phyloP scores from a whole-genome alignment of 2,888 invertebrate species.

The Tetragonula carbonaria region DNA sequence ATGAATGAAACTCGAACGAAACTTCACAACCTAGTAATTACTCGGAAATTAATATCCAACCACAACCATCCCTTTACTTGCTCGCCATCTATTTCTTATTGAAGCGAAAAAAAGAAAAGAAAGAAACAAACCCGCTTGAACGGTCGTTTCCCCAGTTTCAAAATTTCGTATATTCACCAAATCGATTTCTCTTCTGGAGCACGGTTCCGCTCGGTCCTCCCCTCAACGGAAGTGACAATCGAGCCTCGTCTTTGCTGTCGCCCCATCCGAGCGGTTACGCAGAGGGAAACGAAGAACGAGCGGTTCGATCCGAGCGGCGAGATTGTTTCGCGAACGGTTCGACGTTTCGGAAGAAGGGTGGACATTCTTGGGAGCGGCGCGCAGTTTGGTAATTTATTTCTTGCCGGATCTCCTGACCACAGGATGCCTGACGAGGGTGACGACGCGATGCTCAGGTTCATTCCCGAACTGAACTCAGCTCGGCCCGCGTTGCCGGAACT shows the following conservation, averaged over 20 bases:
- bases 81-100: neutral
- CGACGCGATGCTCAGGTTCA: constrained; percentile 58
- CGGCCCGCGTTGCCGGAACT: constrained; percentile 70
- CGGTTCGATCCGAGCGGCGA: constrained; percentile 62
- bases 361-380: constrained; percentile 74
- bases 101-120: neutral
- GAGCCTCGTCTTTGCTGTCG: constrained; percentile 47
- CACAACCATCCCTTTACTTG: neutral
- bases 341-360: constrained; percentile 67
- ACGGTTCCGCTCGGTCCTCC: constrained; percentile 6
- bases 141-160: neutral
- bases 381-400: constrained; percentile 81
- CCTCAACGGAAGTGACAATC: constrained; percentile 57
- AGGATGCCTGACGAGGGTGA: constrained; percentile 67
- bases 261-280: constrained; percentile 28
- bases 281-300: constrained; percentile 60
- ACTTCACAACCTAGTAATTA: neutral
- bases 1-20: neutral
- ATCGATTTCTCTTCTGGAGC: constrained; percentile 22
- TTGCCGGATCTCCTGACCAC: constrained; percentile 80
- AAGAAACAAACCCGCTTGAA: neutral
- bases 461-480: constrained; percentile 59
- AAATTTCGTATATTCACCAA: constrained; percentile 8
- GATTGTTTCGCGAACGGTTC: constrained; percentile 69
- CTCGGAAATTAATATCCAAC: neutral